Conservation (phyloP, 2,888 invertebrate genomes). For the Cheiracanthium punctorium region DNA sequence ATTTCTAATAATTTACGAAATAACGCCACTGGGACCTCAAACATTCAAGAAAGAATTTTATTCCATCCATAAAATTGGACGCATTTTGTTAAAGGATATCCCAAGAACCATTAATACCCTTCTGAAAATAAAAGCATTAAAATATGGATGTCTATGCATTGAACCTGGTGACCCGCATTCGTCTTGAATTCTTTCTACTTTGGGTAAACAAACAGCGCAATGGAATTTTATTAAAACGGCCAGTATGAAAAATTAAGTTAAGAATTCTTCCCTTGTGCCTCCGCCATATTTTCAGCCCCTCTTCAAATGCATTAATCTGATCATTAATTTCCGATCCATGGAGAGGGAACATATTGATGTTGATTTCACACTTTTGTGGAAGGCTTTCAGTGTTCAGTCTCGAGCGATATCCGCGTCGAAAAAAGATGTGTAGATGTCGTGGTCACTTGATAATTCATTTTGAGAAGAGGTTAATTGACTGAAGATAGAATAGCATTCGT, state of each 20-base stretch:
- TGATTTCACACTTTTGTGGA: no score
- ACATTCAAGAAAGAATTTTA: neutral
- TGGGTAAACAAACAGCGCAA: constrained; percentile 27
- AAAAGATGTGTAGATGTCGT: no score
- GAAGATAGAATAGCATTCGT: no score
- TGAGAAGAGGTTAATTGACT: no score
- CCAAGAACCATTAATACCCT: neutral
- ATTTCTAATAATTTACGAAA: neutral
- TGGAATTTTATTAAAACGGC: constrained; percentile 52
- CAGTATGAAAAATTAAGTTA: constrained; percentile 51
- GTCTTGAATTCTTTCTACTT: neutral
- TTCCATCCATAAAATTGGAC: neutral
- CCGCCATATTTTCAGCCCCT: constrained; percentile 12
- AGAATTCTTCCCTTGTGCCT: constrained; percentile 21
- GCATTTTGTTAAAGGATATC: neutral
- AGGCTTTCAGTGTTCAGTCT: no score
- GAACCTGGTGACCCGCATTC: neutral
- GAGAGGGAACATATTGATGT: no score
- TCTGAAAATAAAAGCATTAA: neutral
- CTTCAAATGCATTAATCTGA: constrained; percentile 20
- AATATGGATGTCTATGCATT: neutral
- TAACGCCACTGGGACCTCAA: neutral
- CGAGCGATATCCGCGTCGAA: no score
- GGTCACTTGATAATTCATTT: no score
- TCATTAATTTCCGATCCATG: constrained; percentile 32